Conservation (phyloP, 2,797 vertebrate species). For the Coendou prehensilis region DNA sequence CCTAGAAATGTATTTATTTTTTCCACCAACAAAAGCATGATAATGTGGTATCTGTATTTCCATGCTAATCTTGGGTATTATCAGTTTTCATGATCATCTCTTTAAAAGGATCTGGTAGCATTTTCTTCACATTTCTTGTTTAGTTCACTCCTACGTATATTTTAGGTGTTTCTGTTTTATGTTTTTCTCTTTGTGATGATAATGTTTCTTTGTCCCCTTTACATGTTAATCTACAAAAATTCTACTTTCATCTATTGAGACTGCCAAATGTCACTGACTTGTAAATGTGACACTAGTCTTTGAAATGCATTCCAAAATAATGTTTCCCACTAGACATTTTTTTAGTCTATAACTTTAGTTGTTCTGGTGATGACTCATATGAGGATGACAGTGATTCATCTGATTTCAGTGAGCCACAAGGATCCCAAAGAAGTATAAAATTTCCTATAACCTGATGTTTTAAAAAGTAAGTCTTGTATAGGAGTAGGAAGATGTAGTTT, state of each 20-base stretch:
- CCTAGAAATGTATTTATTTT: not conserved
- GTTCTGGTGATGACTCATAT: slow-evolving; percentile 75
- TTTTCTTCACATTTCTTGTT: slow-evolving; percentile 68
- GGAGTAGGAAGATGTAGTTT: slow-evolving; percentile 65
- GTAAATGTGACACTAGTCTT: slow-evolving; percentile 69
- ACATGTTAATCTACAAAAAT: slow-evolving; percentile 67
- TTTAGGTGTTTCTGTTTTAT: not conserved
- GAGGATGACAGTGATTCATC: slow-evolving; percentile 77
- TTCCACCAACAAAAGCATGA: not conserved
- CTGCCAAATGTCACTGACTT: slow-evolving; percentile 55
- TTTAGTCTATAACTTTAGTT: slow-evolving; percentile 71
- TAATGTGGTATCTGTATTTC: not conserved
- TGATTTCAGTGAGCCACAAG: slow-evolving; percentile 67
- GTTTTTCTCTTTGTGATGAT: slow-evolving; percentile 28
- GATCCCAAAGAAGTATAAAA: slow-evolving; percentile 62
- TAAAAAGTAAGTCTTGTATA: slow-evolving; percentile 65
- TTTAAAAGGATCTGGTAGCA: slow-evolving; percentile 20
- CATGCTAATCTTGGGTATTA: slow-evolving; percentile 32
- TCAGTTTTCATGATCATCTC: not conserved
- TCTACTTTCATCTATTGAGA: slow-evolving; percentile 46
- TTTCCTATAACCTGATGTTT: slow-evolving; percentile 51
- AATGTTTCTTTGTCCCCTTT: slow-evolving; percentile 23
- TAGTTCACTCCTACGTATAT: slow-evolving; percentile 42
- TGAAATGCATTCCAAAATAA: slow-evolving; percentile 55
- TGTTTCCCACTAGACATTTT: slow-evolving; percentile 64